Conservation (phyloP, 2,797 vertebrate species). For the Selene dorsalis region DNA sequence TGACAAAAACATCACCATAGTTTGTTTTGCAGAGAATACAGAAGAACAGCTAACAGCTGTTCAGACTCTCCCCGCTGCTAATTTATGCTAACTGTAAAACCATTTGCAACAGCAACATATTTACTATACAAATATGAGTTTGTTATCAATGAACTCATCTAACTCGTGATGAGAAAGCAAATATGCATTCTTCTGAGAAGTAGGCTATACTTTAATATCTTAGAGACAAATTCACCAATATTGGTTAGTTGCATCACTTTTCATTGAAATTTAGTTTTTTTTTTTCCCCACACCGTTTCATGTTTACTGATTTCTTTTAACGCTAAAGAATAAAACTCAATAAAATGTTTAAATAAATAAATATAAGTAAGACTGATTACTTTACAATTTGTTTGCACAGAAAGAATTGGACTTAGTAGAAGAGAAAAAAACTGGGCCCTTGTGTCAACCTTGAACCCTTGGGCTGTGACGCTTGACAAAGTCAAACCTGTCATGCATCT, state of each 20-base stretch:
- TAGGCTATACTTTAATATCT: not conserved
- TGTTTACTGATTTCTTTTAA: not conserved
- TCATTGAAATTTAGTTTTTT: not conserved
- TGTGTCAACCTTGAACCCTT: constrained; percentile 17
- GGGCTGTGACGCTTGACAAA: constrained; percentile 29
- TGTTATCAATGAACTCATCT: no score
- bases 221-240: not conserved
- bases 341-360: no score
- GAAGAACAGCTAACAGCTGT: not conserved
- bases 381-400: not conserved
- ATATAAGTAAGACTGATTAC: not conserved
- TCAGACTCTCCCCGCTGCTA: no score
- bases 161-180: not conserved
- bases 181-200: not conserved
- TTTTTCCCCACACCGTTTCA: not conserved
- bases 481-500: constrained; percentile 53
- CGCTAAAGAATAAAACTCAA: not conserved
- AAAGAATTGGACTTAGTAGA: not conserved
- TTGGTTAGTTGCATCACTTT: not conserved
- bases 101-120: not conserved
- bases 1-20: not conserved
- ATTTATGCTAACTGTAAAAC: no score
- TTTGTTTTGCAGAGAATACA: not conserved
- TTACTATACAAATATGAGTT: not conserved
- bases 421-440: not conserved